Conservation (phyloP, 2,888 invertebrate species). For the Barypeithes pellucidus region DNA sequence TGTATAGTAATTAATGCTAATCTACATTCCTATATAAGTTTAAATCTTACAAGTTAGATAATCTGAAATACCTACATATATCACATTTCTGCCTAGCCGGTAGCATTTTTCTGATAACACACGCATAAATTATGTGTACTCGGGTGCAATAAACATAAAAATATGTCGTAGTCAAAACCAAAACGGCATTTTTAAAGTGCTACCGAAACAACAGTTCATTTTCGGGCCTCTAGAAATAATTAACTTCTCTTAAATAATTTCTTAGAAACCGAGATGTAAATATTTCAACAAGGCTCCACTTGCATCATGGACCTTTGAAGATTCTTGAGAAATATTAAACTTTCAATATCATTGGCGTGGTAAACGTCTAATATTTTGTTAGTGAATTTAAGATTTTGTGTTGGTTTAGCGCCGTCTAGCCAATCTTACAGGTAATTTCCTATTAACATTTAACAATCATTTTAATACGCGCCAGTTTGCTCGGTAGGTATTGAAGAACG, state of each 20-base stretch:
- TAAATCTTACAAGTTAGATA: constrained; percentile 32
- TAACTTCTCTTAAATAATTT: constrained; percentile 40
- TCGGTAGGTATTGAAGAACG: too few species aligned
- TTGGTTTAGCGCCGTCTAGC: too few species aligned
- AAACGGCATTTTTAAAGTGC: constrained; percentile 47
- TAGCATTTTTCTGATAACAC: constrained; percentile 31
- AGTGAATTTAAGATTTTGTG: too few species aligned
- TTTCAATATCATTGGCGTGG: constrained; percentile 9
- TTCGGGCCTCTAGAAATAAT: constrained; percentile 41
- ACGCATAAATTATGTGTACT: constrained; percentile 35
- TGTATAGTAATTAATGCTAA: background rate
- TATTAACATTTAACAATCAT: too few species aligned
- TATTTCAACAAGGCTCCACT: constrained; percentile 26
- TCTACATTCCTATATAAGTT: background rate
- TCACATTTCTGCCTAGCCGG: constrained; percentile 34
- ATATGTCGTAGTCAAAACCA: constrained; percentile 32
- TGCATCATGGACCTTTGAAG: constrained; percentile 16
- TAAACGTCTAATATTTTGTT: too few species aligned
- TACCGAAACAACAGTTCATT: constrained; percentile 44
- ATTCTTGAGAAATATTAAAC: constrained; percentile 20
- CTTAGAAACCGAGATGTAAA: constrained; percentile 44
- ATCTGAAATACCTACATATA: constrained; percentile 40
- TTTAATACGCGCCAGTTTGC: too few species aligned
- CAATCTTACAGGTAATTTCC: too few species aligned
- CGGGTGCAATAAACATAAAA: constrained; percentile 27